Evolutionary conservation across 2,888 invertebrate genomes (phyloP), one percentile per base, ranked within the genome.

Genomic region (Nomada ferruginata): DNA sequence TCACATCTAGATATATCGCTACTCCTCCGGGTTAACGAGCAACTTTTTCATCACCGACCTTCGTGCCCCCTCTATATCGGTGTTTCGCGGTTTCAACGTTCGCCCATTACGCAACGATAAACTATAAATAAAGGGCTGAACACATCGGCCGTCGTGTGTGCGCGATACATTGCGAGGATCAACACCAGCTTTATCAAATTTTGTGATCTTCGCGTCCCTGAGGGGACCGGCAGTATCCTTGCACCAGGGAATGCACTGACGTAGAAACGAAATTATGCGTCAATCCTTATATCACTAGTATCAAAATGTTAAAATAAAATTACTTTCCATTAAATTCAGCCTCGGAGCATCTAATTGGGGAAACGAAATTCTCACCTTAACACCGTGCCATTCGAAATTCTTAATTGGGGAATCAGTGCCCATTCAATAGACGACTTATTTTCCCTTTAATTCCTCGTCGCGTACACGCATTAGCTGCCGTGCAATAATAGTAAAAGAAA

Each of bases 61-160:
- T 57, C 44, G 29, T 9, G 4, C 47, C 65, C 55, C 50, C 36
- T 42, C 23, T 15, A 13, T 20, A 29, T 10, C 59, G 52, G 11
- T 2, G 23, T 53, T 42, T n/a, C 70, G 29, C 47, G 23, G 42
- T 36, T 36, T 36, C 36, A 36, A 36, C 36, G 36, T 7, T 36
- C 36, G 36, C 9, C 57, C 18, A 47, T 23, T 15, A 42, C 53
- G 60, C 64, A 64, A 64, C 76, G 70, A 72, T 53, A 42, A 66
- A 76, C 64, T n/a, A 71, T 72, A 72, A 80, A 80, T 65, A 63
- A 83, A 79, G 55, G 11, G 13, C 23, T 52, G 13, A 50, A 15
- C 44, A 29, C 52, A 15, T 29, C 57, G 53, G 36, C 15, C 18
- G 52, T 59, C 36, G 55, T 11, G 47, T n/a, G 52, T 20, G 50